phyloP scores from a whole-genome alignment of 2,888 invertebrate genomes.

The Creontiades dilutus region DNA sequence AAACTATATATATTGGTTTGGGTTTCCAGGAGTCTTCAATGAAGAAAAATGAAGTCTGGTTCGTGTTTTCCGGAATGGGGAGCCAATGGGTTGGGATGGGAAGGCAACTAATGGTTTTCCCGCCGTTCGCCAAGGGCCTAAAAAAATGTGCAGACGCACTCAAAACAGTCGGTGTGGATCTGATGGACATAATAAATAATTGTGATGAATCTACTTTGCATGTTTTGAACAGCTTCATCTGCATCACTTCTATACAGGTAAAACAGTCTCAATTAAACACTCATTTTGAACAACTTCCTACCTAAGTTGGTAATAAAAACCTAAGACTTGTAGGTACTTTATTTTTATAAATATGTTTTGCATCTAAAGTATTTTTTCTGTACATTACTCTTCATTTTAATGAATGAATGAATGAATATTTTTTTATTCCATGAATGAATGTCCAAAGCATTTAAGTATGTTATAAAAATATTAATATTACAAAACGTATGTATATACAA shows the following conservation, averaged over 20 bases:
- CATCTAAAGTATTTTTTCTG: no score
- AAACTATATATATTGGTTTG: background rate
- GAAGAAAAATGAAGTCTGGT: conserved; percentile 92
- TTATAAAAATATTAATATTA: no score
- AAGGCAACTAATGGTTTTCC: conserved; percentile 89
- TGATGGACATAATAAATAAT: conserved; percentile 87
- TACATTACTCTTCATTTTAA: no score
- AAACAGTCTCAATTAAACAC: background rate
- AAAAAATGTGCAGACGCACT: conserved; percentile 85
- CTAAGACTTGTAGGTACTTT: no score
- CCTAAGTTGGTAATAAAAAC: no score
- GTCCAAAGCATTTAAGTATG: no score
- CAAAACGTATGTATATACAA: no score
- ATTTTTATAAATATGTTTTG: no score
- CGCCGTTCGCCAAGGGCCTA: conserved; percentile 89
- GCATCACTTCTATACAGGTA: conserved; percentile 95
- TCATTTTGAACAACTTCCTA: no score
- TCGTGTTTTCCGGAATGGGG: conserved; percentile 98
- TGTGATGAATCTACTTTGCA: conserved; percentile 90
- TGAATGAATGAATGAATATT: no score
- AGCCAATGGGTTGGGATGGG: conserved; percentile 99
- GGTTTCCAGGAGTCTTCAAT: background rate
- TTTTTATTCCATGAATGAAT: no score
- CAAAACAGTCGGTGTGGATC: conserved; percentile 88
- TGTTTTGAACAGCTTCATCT: conserved; percentile 93